These are phyloP conservation scores for Tridacna crocea DNA, from an alignment of 2,888 invertebrate species.

Conservation along the genomic window DNA sequence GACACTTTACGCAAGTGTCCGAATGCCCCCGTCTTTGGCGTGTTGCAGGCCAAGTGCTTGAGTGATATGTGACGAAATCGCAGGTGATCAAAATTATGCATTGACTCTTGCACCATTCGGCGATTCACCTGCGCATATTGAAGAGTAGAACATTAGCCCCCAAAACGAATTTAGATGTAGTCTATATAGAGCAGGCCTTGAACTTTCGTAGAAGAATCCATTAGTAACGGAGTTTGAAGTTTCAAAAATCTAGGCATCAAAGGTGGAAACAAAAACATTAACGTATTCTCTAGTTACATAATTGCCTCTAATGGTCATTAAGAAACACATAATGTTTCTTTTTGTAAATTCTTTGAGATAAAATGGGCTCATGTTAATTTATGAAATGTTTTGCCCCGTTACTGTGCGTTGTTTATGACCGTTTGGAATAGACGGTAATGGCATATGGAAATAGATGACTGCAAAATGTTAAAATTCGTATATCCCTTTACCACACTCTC, in stretches of 20 bases:
- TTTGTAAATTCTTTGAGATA: slow-evolving; percentile 50
- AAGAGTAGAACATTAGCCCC: too few species aligned
- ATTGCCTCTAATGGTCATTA: slow-evolving; percentile 60
- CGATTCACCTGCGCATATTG: too few species aligned
- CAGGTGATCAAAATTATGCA: too few species aligned
- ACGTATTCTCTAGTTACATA: slow-evolving; percentile 59
- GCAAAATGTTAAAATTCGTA: neutral
- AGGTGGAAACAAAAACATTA: slow-evolving; percentile 38
- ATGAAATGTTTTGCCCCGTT: slow-evolving; percentile 50
- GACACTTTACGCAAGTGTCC: too few species aligned
- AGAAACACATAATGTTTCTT: slow-evolving; percentile 46
- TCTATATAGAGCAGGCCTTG: too few species aligned
- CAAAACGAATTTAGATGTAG: too few species aligned
- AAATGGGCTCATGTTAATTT: slow-evolving; percentile 55
- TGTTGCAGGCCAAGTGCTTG: too few species aligned
- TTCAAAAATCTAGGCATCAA: slow-evolving; percentile 41
- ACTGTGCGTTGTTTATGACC: slow-evolving; percentile 51
- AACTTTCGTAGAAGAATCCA: too few species aligned
- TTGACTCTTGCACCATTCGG: too few species aligned
- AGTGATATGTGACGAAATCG: too few species aligned
- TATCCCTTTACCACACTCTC: too few species aligned
- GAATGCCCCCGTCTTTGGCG: too few species aligned
- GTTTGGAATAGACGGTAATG: slow-evolving; percentile 34
- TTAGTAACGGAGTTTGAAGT: slow-evolving; percentile 4
- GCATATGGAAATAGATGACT: neutral